Evolutionary conservation across 2,113 vertebrate genomes (phyloP), one percentile per base, ranked within the genome.

Genomic region (Cinclus mexicanus): DNA sequence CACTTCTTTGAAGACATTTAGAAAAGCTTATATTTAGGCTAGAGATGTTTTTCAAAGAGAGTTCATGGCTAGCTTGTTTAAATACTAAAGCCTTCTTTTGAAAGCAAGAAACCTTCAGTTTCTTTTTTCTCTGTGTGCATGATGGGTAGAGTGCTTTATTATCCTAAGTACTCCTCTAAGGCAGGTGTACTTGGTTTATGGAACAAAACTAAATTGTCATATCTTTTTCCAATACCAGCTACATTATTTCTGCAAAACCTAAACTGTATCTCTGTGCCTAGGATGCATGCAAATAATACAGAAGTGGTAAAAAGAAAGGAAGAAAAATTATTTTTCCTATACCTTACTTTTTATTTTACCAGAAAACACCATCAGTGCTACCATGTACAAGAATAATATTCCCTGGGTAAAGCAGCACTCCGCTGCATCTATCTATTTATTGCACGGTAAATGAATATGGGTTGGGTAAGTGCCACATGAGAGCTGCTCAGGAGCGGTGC

Each of bases 341-440:
- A 89, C 41, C 37, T 89, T 94, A 57, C 33, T 94, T 79, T 91
- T 85, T 96, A 71, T 96, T 97, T 96, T 97, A 95, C 94, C 68
- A 83, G 76, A 97, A 98, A 97, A 95, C 29, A 90, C 74, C 87
- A 89, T 96, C 96, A 83, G 79, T 86, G 68, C 55, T 95, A 91
- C 96, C 90, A 90, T 72, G 89, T 92, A 88, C 76, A 91, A 90
- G 88, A 75, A 63, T 89, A 96, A 94, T 93, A 87, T 93, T 97
- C 70, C 12, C 94, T 89, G 86, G 87, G 93, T 97, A 97, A 98
- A 95, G 83, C 94, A 95, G 88, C 78, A 94, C 31, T 37, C 56
- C 87, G 42, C 70, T 79, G 92, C 83, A 82, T 79, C 95, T 93
- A 91, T 80, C 94, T 93, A 57, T 87, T 97, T 97, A 95, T 92